Percentiles rank a stretch among this genome's conserved stretches.
phyloP scores from a whole-genome alignment of 2,888 invertebrate species.

The Ennomos quercinarius region DNA sequence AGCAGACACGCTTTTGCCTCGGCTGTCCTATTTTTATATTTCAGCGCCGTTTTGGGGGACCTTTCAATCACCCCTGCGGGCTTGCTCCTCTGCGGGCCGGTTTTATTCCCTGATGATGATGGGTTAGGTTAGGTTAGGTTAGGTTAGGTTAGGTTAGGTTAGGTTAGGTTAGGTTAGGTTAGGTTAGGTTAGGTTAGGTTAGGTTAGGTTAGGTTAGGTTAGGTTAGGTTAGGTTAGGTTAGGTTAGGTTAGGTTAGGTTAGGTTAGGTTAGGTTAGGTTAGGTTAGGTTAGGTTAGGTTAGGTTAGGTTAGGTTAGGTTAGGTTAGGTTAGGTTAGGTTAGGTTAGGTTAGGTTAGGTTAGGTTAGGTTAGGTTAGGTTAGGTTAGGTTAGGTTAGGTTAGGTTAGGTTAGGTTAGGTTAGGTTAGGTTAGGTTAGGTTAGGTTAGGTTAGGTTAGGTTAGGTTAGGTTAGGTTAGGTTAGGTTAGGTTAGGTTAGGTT shows the following conservation, averaged over 20 bases:
- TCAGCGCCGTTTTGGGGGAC: no score
- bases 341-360: conserved; percentile 29
- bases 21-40: no score
- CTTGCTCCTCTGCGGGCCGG: no score
- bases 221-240: conserved; percentile 33
- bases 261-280: conserved; percentile 36
- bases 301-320: conserved; percentile 34
- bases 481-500: conserved; percentile 34
- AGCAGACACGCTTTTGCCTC: no score
- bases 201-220: conserved; percentile 34
- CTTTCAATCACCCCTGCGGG: no score
- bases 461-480: conserved; percentile 34
- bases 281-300: conserved; percentile 37
- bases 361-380: conserved; percentile 29
- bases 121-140: conserved; percentile 34
- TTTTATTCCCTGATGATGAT: no score
- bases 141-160: conserved; percentile 33
- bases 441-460: conserved; percentile 32
- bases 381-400: conserved; percentile 36
- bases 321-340: conserved; percentile 38
- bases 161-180: conserved; percentile 32
- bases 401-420: conserved; percentile 28
- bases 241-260: conserved; percentile 37
- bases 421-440: conserved; percentile 32
- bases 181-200: conserved; percentile 31